These are phyloP conservation scores for Batillaria attramentaria DNA, from an alignment of 1,140 invertebrate species.

Conservation along the genomic window DNA sequence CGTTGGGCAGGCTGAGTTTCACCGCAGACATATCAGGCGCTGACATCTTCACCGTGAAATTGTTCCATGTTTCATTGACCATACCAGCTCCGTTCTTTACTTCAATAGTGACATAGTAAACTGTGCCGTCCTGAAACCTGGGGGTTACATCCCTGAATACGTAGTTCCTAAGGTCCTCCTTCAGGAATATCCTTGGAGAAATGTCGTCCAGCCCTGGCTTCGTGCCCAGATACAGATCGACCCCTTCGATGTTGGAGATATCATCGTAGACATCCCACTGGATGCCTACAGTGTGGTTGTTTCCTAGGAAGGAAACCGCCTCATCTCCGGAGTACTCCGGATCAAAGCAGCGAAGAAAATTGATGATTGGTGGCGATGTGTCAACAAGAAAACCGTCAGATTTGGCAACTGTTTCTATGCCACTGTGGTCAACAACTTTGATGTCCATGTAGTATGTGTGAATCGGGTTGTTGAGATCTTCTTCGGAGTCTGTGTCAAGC, in stretches of 20 bases:
- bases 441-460: constrained; percentile 41
- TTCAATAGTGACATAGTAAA: constrained; percentile 33
- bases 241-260: constrained; percentile 10
- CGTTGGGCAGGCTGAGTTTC: constrained; percentile 8
- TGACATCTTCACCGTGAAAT: constrained; percentile 36
- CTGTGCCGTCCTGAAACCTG: constrained; percentile 2
- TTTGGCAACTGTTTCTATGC: constrained; percentile 27
- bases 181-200: constrained; percentile 24
- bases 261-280: constrained; percentile 38
- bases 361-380: constrained; percentile 35
- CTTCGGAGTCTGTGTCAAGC: no score
- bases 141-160: neutral
- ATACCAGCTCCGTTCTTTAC: constrained; percentile 37
- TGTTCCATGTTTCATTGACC: constrained; percentile 28
- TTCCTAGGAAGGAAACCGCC: constrained; percentile 36
- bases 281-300: constrained; percentile 38
- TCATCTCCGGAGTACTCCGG: constrained; percentile 38
- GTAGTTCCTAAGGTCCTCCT: neutral
- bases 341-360: constrained; percentile 42
- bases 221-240: constrained; percentile 31
- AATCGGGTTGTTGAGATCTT: no score
- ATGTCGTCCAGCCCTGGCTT: constrained; percentile 14
- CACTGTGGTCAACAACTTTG: constrained; percentile 40
- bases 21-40: constrained; percentile 37
- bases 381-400: constrained; percentile 46